Evolutionary conservation across 53 echinoderm and acorn worm genomes (phyloP).

Genomic region (Crossaster papposus): DNA sequence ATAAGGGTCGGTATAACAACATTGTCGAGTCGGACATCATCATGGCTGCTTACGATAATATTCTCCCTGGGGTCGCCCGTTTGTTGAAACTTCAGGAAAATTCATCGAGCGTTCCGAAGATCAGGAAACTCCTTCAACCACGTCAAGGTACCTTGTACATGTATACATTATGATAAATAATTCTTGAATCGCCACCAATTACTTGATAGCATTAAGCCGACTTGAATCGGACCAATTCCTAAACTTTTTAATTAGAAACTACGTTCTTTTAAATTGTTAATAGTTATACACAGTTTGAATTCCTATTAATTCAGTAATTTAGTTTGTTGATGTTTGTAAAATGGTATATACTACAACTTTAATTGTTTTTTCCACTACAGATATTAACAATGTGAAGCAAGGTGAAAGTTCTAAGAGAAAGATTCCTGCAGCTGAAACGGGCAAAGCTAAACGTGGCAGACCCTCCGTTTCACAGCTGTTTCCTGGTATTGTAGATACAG

Average conservation of each 20-base stretch:
- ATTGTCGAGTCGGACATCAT: neutral
- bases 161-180: neutral
- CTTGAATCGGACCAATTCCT: neutral
- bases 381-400: neutral
- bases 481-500: slow-evolving; percentile 24
- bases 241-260: neutral
- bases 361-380: neutral
- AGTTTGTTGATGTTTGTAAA: too few species aligned
- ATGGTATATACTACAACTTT: neutral
- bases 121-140: neutral
- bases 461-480: slow-evolving; percentile 1
- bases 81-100: slow-evolving; percentile 3
- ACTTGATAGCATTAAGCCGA: neutral
- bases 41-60: neutral
- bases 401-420: neutral
- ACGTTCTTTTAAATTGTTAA: neutral
- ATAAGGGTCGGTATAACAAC: too few species aligned
- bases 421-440: neutral
- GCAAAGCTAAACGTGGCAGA: neutral
- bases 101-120: neutral
- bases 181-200: neutral
- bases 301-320: neutral
- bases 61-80: slow-evolving; percentile 27
- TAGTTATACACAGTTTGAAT: neutral
- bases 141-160: neutral